These are phyloP conservation scores for Sepioteuthis lessoniana DNA, from an alignment of 2,888 invertebrate species.

Conservation along the genomic window DNA sequence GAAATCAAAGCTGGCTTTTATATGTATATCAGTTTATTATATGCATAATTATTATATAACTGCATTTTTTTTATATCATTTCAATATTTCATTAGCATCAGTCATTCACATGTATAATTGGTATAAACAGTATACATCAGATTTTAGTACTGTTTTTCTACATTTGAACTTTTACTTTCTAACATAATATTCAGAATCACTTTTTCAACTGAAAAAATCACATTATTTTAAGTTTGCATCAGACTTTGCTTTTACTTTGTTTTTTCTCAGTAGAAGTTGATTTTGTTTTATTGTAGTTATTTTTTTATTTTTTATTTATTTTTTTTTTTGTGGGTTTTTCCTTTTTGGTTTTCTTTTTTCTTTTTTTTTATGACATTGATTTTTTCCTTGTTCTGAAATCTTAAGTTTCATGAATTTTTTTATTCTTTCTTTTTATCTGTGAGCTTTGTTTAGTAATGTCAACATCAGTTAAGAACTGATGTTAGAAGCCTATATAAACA, in stretches of 20 bases:
- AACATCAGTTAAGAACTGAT: constrained; percentile 17
- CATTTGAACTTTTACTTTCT: no score
- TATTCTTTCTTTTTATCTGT: neutral
- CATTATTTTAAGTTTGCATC: neutral
- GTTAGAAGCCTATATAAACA: neutral
- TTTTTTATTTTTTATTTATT: no score
- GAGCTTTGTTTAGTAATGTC: constrained; percentile 5
- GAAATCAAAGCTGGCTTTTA: no score
- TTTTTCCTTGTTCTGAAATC: neutral
- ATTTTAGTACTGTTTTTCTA: no score
- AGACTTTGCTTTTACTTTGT: neutral
- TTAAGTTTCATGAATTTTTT: neutral
- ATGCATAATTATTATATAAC: neutral
- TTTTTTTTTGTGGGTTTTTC: no score
- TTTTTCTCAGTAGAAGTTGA: neutral
- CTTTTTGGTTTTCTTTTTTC: no score
- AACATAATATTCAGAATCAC: no score
- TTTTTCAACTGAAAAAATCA: no score
- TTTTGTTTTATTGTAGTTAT: neutral
- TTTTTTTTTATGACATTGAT: neutral
- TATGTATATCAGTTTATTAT: neutral
- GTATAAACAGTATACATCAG: no score
- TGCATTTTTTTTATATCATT: neutral
- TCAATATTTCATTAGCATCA: no score
- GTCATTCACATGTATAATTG: no score